These are phyloP conservation scores for Osmerus eperlanus DNA, from an alignment of 2,113 vertebrate genomes.

Conservation along the genomic window DNA sequence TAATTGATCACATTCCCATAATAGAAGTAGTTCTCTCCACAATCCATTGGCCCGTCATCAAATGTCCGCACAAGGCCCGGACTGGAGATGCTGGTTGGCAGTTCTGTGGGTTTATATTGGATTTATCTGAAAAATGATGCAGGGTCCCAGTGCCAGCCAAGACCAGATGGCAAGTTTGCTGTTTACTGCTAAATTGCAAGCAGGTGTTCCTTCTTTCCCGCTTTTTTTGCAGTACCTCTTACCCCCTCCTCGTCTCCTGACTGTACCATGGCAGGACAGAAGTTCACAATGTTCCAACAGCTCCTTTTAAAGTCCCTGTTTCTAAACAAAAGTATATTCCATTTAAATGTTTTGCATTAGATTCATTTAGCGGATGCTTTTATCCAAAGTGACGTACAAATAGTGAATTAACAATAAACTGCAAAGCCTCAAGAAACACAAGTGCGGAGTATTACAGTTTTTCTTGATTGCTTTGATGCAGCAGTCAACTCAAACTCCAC, in stretches of 20 bases:
- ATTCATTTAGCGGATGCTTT: too few relatives aligned
- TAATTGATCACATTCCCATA: slow-evolving; percentile 49
- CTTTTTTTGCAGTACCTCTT: slow-evolving; percentile 44
- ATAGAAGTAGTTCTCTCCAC: slow-evolving; percentile 22
- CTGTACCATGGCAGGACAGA: slow-evolving; percentile 48
- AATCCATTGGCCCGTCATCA: slow-evolving; percentile 50
- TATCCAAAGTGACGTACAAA: too few relatives aligned
- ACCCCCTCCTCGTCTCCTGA: slow-evolving; percentile 15
- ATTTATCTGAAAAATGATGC: slow-evolving; percentile 70
- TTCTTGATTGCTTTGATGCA: too few relatives aligned
- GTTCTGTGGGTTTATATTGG: slow-evolving; percentile 65
- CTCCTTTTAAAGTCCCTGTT: slow-evolving; percentile 43
- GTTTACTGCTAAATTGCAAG: slow-evolving; percentile 71
- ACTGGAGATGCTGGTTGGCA: slow-evolving; percentile 39
- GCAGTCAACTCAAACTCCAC: too few relatives aligned
- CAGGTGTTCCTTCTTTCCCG: slow-evolving; percentile 68
- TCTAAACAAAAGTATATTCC: slow-evolving; percentile 29
- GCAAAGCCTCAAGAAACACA: too few relatives aligned
- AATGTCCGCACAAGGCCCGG: slow-evolving; percentile 54
- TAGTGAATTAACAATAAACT: too few relatives aligned
- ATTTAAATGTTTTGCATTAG: too few relatives aligned
- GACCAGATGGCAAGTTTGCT: slow-evolving; percentile 46
- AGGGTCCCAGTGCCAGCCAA: slow-evolving; percentile 54
- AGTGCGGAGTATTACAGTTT: too few relatives aligned
- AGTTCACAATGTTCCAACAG: slow-evolving; percentile 47